Base-by-base conservation (phyloP, 2,797 vertebrate species). In the Pyrocephalus nanus region DNA sequence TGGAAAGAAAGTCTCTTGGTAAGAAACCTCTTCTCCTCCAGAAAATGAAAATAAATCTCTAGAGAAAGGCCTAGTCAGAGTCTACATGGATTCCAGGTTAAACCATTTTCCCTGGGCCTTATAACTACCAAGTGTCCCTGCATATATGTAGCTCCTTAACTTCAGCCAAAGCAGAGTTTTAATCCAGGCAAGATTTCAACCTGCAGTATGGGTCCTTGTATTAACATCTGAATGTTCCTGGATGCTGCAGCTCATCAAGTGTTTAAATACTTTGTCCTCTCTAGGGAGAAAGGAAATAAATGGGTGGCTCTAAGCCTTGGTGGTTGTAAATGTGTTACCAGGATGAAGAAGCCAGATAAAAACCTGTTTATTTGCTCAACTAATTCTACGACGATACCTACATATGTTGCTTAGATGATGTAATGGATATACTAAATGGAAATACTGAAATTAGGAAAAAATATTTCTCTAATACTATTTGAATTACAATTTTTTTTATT, bases 1-100 rank as follows among this genome's bases (percentile, higher is more conserved):
- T 87, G 43, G 81, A 79, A 91, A 81, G 80, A 88, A 84, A 77
- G 88, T 93, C 69, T 90, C 69, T 90, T 70, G 43, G 86, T 75
- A 67, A 94, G 75, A 91, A 95, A 62, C 20, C 9, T 50, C 26
- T 90, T 91, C 96, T 88, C 70, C 75, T 89, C 54, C 69, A 93
- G 78, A 93, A 95, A 92, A 91, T 83, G 38, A 88, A 96, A 96
- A 75, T 78, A 97, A 96, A 90, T 94, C 93, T 96, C 96, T 75
- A 77, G 77, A 90, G 87, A 85, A 94, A 97, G 87, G 94, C 80
- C 96, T 95, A 93, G 88, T 81, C 88, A 93, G 94, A 95, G 73
- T 67, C 66, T 77, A 90, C 88, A 55, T 43, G 77, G 90, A 91
- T 96, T 96, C 84, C 48, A 95, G 50, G 64, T 96, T 96, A 97